Conservation (phyloP, 53 echinoderm and acorn worm genomes). For the Paracentrotus lividus region DNA sequence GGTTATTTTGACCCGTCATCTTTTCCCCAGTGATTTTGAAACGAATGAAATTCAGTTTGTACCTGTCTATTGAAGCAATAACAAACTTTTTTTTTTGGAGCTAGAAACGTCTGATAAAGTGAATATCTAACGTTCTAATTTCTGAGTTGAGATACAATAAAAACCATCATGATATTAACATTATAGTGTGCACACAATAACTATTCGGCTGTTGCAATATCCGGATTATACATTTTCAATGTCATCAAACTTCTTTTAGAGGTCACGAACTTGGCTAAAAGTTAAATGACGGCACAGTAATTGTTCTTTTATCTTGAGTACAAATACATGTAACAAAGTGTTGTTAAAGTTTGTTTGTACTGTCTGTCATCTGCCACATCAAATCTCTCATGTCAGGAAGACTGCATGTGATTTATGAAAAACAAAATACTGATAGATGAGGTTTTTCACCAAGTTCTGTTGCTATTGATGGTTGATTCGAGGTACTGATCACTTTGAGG, state of each 20-base stretch:
- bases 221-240: neutral
- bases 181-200: neutral
- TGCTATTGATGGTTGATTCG: slow-evolving; percentile 8
- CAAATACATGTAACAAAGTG: neutral
- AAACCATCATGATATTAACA: neutral
- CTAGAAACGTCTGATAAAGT: too few species aligned
- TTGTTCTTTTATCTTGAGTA: neutral
- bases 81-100: too few species aligned
- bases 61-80: too few species aligned
- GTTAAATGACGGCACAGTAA: neutral
- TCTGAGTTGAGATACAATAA: neutral
- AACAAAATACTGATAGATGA: neutral
- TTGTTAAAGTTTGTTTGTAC: neutral
- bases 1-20: too few species aligned
- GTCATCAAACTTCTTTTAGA: neutral
- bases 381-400: neutral
- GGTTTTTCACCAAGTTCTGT: slow-evolving; percentile 46
- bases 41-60: too few species aligned
- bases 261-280: neutral
- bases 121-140: too few species aligned
- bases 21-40: too few species aligned
- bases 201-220: neutral
- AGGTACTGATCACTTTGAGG: slow-evolving; percentile 45
- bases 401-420: neutral
- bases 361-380: neutral